Percentiles rank a stretch among this genome's conserved stretches.
Conservation (phyloP, 2,113 vertebrate genomes). For the Vidua macroura region DNA sequence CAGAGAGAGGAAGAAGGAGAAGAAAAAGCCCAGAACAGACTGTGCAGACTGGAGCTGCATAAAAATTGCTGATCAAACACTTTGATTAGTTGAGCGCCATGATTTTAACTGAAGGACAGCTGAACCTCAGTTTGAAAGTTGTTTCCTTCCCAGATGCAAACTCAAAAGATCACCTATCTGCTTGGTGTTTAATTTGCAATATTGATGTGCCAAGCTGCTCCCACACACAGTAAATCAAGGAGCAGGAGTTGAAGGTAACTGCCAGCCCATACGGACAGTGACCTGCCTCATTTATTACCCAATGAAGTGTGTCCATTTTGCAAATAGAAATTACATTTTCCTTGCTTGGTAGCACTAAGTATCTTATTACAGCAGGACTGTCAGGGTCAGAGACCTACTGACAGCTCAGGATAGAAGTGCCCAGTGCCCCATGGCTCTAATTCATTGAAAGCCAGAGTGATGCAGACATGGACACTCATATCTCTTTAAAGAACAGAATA, state of each 20-base stretch:
- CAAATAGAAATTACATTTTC: background rate
- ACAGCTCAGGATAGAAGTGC: background rate
- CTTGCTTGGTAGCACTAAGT: background rate
- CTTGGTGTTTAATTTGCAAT: slow-evolving; percentile 7
- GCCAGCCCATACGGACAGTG: background rate
- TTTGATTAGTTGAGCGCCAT: background rate
- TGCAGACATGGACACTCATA: accelerated
- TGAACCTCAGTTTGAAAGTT: background rate
- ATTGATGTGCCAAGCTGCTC: background rate
- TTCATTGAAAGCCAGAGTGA: background rate
- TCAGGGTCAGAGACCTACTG: background rate
- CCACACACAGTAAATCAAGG: background rate
- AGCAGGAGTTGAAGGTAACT: background rate
- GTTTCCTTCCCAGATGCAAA: background rate
- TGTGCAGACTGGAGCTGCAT: background rate
- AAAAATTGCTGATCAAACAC: background rate
- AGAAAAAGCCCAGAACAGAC: background rate
- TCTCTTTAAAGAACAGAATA: background rate
- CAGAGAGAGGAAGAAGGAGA: background rate
- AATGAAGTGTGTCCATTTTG: background rate
- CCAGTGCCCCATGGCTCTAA: background rate
- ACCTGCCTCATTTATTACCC: background rate
- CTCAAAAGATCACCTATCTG: background rate
- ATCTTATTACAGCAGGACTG: background rate
- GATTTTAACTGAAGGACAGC: background rate